Conservation (phyloP, 2,888 invertebrate genomes). For the Lithosia quadra region DNA sequence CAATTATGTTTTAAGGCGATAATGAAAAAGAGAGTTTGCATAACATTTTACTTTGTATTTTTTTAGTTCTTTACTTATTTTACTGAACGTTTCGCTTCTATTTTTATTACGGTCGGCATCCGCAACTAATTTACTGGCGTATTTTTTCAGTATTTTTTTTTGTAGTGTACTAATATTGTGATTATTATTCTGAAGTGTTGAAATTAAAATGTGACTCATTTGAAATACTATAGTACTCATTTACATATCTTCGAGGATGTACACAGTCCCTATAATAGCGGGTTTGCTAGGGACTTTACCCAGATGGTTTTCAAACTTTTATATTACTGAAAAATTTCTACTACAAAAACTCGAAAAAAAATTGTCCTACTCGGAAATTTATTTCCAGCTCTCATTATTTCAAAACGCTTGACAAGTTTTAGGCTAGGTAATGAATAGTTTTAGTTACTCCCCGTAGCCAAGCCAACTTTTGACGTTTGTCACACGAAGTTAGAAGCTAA, state of each 20-base stretch:
- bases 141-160: not conserved
- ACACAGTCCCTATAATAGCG: too few relatives aligned
- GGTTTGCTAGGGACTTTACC: too few relatives aligned
- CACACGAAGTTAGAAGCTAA: not conserved
- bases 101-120: conserved; percentile 14
- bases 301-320: too few relatives aligned
- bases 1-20: conserved; percentile 37
- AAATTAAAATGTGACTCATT: too few relatives aligned
- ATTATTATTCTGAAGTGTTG: too few relatives aligned
- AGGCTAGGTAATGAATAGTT: not conserved
- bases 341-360: too few relatives aligned
- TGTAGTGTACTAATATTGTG: not conserved
- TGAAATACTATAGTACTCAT: too few relatives aligned
- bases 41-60: conserved; percentile 38
- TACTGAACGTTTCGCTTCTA: not conserved
- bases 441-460: not conserved
- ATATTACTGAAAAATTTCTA: too few relatives aligned
- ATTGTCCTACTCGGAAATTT: too few relatives aligned
- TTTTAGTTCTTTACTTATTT: not conserved
- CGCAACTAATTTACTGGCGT: conserved; percentile 27
- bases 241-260: too few relatives aligned
- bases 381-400: too few relatives aligned
- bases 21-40: conserved; percentile 36
- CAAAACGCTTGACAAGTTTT: not conserved
- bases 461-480: not conserved